A percentile compares a stretch with the other conserved stretches of the same genome.
phyloP scores from a whole-genome alignment of 2,113 vertebrate genomes.

The Cnemophilus loriae region DNA sequence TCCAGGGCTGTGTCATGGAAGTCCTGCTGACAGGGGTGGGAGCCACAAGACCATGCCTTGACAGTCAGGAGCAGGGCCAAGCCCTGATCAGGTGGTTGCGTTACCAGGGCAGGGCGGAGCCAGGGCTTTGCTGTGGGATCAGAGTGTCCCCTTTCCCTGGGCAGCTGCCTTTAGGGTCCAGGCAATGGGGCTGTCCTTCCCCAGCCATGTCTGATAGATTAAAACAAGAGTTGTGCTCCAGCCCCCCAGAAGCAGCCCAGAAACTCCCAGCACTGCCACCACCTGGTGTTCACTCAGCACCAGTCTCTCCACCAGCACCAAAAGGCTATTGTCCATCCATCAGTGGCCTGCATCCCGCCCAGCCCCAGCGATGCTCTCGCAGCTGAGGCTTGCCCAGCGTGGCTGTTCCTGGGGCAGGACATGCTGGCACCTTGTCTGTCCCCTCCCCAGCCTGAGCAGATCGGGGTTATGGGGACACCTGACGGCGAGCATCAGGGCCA shows the following conservation, averaged over 20 bases:
- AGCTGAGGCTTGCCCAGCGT: neutral
- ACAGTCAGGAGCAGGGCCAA: neutral
- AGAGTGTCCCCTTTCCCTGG: neutral
- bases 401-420: neutral
- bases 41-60: neutral
- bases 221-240: neutral
- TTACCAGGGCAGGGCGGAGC: neutral
- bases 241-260: neutral
- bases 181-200: neutral
- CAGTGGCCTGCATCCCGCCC: neutral
- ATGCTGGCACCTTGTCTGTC: neutral
- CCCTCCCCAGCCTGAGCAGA: neutral
- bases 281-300: neutral
- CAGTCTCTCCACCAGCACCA: neutral
- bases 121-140: neutral
- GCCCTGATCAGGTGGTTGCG: accelerated
- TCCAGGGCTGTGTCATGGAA: neutral
- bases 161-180: neutral
- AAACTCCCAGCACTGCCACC: neutral
- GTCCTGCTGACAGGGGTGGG: neutral
- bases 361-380: neutral
- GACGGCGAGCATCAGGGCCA: neutral
- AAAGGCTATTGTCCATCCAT: neutral
- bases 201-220: neutral
- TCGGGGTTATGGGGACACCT: neutral